Percentiles rank a stretch among this genome's conserved stretches.
Evolutionary conservation across 1,140 invertebrate genomes (phyloP).

Genomic region (Rhynchophorus ferrugineus): DNA sequence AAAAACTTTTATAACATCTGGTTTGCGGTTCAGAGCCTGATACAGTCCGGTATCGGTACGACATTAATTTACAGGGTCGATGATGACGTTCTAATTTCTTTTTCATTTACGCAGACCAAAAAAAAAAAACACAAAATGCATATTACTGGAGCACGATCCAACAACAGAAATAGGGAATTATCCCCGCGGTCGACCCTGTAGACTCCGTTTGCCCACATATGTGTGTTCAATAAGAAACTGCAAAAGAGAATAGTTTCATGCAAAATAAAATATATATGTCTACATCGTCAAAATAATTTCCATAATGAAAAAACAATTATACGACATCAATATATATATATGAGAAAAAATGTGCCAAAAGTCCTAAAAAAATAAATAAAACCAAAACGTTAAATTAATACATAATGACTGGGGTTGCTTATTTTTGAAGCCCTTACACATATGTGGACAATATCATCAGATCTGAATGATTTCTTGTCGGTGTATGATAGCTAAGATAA

Average conservation of each 20-base stretch:
- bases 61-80: background rate
- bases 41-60: background rate
- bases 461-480: background rate
- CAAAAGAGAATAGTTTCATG: conserved; percentile 9
- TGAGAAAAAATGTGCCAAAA: conserved; percentile 14
- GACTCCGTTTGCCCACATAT: conserved; percentile 15
- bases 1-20: too few species aligned
- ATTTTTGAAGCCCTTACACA: conserved; percentile 18
- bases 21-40: too few species aligned
- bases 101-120: conserved; percentile 1
- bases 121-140: too few species aligned
- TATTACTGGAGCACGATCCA: too few species aligned
- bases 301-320: conserved; percentile 3
- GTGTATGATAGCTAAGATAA: too few species aligned
- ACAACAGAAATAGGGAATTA: too few species aligned
- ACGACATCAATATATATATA: conserved; percentile 19
- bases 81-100: background rate
- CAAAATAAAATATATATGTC: conserved; percentile 9
- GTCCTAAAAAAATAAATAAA: conserved; percentile 6
- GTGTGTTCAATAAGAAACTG: conserved; percentile 10
- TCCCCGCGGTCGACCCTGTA: conserved; percentile 7
- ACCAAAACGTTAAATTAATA: background rate
- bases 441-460: conserved; percentile 14
- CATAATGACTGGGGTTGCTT: conserved; percentile 15
- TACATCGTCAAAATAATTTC: conserved; percentile 11